These are phyloP conservation scores for Agapornis canus DNA, from an alignment of 2,797 vertebrate genomes.

Conservation along the genomic window DNA sequence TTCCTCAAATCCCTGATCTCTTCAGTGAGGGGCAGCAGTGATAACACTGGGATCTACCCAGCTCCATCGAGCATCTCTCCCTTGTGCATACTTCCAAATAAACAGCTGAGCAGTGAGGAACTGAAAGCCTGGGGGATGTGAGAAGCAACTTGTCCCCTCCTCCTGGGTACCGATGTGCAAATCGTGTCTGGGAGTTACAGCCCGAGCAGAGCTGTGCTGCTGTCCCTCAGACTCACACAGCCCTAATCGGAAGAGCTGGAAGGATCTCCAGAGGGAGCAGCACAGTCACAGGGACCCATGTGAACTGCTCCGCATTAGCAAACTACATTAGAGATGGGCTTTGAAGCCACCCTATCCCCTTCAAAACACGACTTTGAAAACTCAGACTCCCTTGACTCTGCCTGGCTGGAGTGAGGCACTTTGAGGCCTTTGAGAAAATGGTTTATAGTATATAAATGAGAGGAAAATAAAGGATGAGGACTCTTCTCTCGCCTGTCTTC, in stretches of 20 bases:
- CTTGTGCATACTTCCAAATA: background rate
- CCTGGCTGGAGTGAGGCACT: background rate
- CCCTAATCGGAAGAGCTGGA: background rate
- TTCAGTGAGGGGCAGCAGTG: background rate
- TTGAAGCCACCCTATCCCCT: constrained; percentile 30
- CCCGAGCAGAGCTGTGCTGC: background rate
- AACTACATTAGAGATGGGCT: background rate
- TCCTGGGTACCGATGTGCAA: background rate
- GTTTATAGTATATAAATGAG: background rate
- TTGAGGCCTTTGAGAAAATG: constrained; percentile 25
- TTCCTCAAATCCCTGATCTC: background rate
- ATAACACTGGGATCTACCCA: background rate
- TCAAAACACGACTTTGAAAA: constrained; percentile 47
- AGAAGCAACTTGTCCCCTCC: constrained; percentile 8
- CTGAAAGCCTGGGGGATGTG: background rate
- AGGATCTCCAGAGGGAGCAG: background rate
- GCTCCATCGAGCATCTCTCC: background rate
- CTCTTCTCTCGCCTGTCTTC: background rate
- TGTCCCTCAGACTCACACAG: background rate
- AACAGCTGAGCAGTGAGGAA: background rate
- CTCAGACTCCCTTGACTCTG: constrained; percentile 1
- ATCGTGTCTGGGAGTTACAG: background rate
- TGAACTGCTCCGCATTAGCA: background rate
- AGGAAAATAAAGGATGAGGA: constrained; percentile 43
- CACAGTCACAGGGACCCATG: background rate